Evolutionary conservation across 1,140 invertebrate genomes (phyloP), one percentile per base, ranked within the genome.

Genomic region (Dendroctonus valens): DNA sequence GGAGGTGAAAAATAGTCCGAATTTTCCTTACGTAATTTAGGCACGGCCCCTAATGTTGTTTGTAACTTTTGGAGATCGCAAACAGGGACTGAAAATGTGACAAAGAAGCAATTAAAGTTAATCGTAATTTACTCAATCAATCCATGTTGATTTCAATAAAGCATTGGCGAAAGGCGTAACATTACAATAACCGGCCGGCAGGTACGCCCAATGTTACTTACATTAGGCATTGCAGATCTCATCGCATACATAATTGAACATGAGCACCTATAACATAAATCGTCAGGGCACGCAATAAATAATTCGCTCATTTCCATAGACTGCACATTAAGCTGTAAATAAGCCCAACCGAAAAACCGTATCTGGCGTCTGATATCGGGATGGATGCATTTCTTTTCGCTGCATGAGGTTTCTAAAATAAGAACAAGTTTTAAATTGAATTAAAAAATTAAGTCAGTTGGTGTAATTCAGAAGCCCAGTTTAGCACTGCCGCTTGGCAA

Each of bases 401-500:
- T 48, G 58, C 58, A 38, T 49, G 44, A 48, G 58, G 58, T 59
- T 59, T 59, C 58, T 59, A 50, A 59, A 59, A 59, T 59, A 49
- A 59, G 50, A 59, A 49, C 58, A 38, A 48, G 58, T 59, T 59
- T 59, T 48, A 59, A 49, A 59, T 59, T 59, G 26, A 26, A 26
- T 26, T 26, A 26, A 59, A 59, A 59, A 59, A 59, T 48, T 59
- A 42, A 59, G 12, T 59, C 44, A 48, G 58, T 58, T 58, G 58
- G 46, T 50, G 58, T 59, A 59, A 59, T 49, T 48, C 58, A 59
- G 58, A 49, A 39, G 58, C 44, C 44, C 58, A 39, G 15, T 50
- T 50, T 59, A 59, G 58, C 55, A 44, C 55, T 58, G n/a, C 55
- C 58, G 58, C 58, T 59, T 59, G 58, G 58, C 41, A 59, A 59